These are phyloP conservation scores for Phrynosoma platyrhinos DNA, from an alignment of 2,113 vertebrate genomes.

Conservation along the genomic window DNA sequence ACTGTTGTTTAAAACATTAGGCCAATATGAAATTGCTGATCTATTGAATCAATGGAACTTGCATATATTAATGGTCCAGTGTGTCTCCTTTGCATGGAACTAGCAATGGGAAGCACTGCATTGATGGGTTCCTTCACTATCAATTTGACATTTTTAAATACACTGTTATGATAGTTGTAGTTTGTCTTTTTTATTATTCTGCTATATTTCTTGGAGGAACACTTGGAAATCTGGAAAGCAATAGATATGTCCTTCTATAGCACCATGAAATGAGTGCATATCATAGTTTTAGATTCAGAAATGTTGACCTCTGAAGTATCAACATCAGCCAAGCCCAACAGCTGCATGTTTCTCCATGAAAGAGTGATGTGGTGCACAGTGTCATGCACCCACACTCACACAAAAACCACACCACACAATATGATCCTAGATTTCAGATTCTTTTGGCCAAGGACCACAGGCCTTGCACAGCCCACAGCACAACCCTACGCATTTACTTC, in stretches of 20 bases:
- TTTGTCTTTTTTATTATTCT: not conserved
- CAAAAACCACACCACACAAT: not conserved
- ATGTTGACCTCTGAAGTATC: conserved; percentile 21
- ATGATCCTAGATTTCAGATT: conserved; percentile 1
- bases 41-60: too few species aligned
- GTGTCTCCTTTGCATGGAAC: too few species aligned
- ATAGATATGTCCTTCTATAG: conserved; percentile 70
- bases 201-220: conserved; percentile 47
- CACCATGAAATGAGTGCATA: conserved; percentile 38
- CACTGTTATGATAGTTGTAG: not conserved
- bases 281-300: not conserved
- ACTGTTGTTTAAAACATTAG: too few species aligned
- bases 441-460: conserved; percentile 7
- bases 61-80: too few species aligned
- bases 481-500: not conserved
- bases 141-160: not conserved
- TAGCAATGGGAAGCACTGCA: not conserved
- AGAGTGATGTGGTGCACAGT: not conserved
- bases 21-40: too few species aligned
- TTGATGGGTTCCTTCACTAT: not conserved
- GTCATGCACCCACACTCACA: not conserved
- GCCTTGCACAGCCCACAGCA: not conserved
- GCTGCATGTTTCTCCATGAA: conserved; percentile 3
- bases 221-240: conserved; percentile 66
- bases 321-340: conserved; percentile 6